Evolutionary conservation across 2,888 invertebrate species (phyloP), one percentile per base, ranked within the genome.

Genomic region (Hedya salicella): DNA sequence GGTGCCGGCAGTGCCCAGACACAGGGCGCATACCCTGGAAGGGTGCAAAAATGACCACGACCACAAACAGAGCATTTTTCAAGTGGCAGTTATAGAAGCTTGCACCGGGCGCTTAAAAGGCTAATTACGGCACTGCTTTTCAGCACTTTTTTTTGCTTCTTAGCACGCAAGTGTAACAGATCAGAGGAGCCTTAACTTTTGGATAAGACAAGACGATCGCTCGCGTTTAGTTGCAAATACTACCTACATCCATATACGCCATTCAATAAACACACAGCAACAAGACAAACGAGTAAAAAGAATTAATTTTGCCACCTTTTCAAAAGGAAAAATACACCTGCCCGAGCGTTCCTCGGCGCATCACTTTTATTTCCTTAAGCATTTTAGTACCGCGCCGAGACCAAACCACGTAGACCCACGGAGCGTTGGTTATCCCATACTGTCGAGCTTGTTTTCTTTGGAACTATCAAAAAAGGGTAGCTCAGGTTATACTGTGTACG

Each of bases 301-400:
- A 67, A 80, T 79, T 75, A 83, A 81, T 79, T 79, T 83, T 82
- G 79, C 81, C 74, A 77, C 75, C 73, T 71, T 71, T 74, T 73
- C 71, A 71, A 62, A 66, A 78, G 79, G 77, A 83, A 85, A 83
- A 80, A 78, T 81, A 84, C 89, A 90, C 91, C 90, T 90, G 90
- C 76, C 77, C 73, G 80, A 78, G 79, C 69, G 77, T 75, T 78
- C 72, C 72, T 70, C n/a, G 72, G 73, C 79, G 70, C 85, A 83
- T 81, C 82, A 81, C 76, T 87, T 90, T 90, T 91, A 89, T 90
- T 89, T 90, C 86, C 82, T 78, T 75, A 71, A 71, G 71, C 80
- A 81, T 82, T 91, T 91, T 88, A 91, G 83, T 89, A 72, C 83
- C 78, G 70, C 72, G 75, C 80, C 78, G 76, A 75, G 81, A 81